Conservation (phyloP, 2,113 vertebrate species). For the Osmerus mordax region DNA sequence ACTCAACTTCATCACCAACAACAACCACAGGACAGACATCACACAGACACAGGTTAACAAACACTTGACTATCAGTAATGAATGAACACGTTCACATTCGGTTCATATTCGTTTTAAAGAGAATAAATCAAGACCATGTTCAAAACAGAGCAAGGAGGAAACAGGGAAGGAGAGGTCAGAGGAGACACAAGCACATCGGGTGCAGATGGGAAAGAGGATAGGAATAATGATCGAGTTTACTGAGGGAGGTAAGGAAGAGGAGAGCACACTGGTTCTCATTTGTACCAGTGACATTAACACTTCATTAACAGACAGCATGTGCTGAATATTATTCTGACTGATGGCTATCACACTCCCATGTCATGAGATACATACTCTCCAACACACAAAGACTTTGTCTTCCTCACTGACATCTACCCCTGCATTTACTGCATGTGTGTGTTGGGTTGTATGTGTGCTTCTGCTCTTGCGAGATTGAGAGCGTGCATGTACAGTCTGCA, state of each 20-base stretch:
- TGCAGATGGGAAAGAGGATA: slow-evolving; percentile 4
- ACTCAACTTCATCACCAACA: no score
- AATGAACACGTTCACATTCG: not conserved
- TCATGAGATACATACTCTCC: slow-evolving; percentile 75
- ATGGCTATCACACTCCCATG: slow-evolving; percentile 86
- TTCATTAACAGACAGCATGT: slow-evolving; percentile 95
- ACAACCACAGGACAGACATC: not conserved
- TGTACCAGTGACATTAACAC: slow-evolving; percentile 69
- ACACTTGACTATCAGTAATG: not conserved
- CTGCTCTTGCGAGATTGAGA: not conserved
- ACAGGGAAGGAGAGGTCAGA: not conserved
- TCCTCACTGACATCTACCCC: slow-evolving; percentile 54
- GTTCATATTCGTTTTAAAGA: no score
- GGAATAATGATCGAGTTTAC: slow-evolving; percentile 32
- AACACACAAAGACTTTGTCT: slow-evolving; percentile 45
- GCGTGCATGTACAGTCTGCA: not conserved
- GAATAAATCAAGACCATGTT: not conserved
- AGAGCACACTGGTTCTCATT: slow-evolving; percentile 64
- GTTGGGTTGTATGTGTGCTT: slow-evolving; percentile 19
- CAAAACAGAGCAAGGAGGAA: not conserved
- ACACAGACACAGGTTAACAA: not conserved
- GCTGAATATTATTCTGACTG: slow-evolving; percentile 95
- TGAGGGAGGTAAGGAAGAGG: slow-evolving; percentile 43
- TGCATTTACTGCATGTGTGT: slow-evolving; percentile 31
- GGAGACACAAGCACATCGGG: not conserved